phyloP scores from a whole-genome alignment of 2,797 vertebrate species.

The Sebastes hubbsi region DNA sequence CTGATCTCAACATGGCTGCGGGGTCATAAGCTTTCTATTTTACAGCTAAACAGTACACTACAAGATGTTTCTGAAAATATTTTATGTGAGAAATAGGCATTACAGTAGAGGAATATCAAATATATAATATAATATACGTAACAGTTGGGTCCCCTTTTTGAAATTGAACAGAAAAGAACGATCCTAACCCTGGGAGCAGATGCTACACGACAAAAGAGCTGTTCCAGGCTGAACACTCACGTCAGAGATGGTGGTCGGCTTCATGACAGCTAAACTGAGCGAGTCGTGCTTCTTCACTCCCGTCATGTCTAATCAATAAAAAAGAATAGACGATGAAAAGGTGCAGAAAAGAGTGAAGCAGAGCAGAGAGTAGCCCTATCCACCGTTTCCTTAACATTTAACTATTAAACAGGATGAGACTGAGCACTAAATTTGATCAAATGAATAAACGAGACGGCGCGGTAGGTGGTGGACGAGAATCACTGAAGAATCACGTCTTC shows the following conservation, averaged over 20 bases:
- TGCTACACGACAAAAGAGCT: background rate
- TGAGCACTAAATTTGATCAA: background rate
- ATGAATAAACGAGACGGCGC: background rate
- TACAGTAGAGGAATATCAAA: background rate
- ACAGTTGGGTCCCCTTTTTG: background rate
- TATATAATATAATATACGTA: too few species aligned
- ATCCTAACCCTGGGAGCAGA: background rate
- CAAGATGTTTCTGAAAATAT: background rate
- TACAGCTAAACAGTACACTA: too few species aligned
- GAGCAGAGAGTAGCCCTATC: background rate
- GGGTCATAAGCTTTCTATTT: too few species aligned
- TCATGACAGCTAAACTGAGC: background rate
- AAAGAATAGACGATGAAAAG: background rate
- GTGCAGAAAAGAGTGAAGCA: background rate
- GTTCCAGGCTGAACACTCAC: background rate
- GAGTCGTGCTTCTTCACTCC: background rate
- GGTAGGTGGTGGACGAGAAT: background rate
- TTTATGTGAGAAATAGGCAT: background rate
- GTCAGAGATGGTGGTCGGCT: background rate
- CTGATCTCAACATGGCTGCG: too few species aligned
- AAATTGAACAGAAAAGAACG: background rate
- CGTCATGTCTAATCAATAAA: background rate
- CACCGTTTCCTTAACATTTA: background rate
- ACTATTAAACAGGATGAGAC: background rate
- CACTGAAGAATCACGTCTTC: background rate